Percentiles rank a stretch among this genome's conserved stretches.
These are phyloP conservation scores for Pogona vitticeps DNA, from an alignment of 2,113 vertebrate species.

Conservation along the genomic window DNA sequence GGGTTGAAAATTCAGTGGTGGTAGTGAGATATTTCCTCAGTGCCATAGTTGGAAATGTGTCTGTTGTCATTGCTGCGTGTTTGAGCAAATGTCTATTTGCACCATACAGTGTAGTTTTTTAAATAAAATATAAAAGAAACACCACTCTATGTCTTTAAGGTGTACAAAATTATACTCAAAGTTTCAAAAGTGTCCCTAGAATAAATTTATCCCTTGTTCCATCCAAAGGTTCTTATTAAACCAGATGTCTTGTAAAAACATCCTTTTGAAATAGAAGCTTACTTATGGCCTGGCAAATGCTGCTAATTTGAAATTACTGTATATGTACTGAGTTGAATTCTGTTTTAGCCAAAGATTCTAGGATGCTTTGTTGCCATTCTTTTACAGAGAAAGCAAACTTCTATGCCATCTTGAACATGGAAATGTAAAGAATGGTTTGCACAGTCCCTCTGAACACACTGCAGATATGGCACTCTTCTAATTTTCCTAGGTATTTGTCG, in stretches of 20 bases:
- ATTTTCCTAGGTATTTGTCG: background rate
- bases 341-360: background rate
- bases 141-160: slow-evolving; percentile 61
- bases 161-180: slow-evolving; percentile 55
- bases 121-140: slow-evolving; percentile 63
- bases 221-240: slow-evolving; percentile 32
- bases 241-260: background rate
- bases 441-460: background rate
- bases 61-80: slow-evolving; percentile 57
- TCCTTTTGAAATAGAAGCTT: background rate
- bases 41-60: slow-evolving; percentile 33
- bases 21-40: slow-evolving; percentile 52
- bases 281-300: background rate
- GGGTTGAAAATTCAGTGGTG: slow-evolving; percentile 32
- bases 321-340: slow-evolving; percentile 18
- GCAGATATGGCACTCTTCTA: background rate
- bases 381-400: background rate
- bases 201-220: background rate
- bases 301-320: slow-evolving; percentile 24
- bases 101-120: slow-evolving; percentile 64
- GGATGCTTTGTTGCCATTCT: background rate
- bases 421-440: background rate
- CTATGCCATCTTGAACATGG: too few relatives aligned
- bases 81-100: slow-evolving; percentile 64
- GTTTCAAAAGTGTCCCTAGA: slow-evolving; percentile 54